phyloP scores from a whole-genome alignment of 1,140 invertebrate species.

The Drosophila murphyi region DNA sequence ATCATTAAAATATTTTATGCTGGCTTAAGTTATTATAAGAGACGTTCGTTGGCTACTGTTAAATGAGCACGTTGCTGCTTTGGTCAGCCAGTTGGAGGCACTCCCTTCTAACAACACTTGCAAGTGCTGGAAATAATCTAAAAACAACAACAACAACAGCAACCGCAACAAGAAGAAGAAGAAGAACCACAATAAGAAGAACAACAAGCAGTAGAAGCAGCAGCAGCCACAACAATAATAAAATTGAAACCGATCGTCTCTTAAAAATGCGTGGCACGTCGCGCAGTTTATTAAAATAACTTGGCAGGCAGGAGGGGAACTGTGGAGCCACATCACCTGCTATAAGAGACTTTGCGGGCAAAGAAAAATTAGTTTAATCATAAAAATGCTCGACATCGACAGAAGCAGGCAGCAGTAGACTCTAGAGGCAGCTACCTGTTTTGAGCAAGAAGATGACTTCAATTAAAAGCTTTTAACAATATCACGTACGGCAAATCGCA shows the following conservation, averaged over 20 bases:
- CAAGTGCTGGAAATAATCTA: conserved; percentile 79
- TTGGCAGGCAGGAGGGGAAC: conserved; percentile 50
- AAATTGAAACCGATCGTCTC: conserved; percentile 83
- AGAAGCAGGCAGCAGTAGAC: conserved; percentile 24
- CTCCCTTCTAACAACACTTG: conserved; percentile 81
- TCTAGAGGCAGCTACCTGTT: conserved; percentile 79
- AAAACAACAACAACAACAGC: conserved; percentile 41
- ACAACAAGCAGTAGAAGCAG: conserved; percentile 15
- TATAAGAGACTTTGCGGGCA: conserved; percentile 59
- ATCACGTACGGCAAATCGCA: conserved; percentile 79
- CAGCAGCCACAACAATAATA: conserved; percentile 65
- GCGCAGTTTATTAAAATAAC: conserved; percentile 84
- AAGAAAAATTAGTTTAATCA: conserved; percentile 84
- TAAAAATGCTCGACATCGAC: conserved; percentile 81
- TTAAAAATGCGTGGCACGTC: conserved; percentile 76
- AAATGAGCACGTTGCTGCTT: conserved; percentile 75
- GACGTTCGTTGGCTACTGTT: conserved; percentile 79
- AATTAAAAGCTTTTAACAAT: conserved; percentile 84
- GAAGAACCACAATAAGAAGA: conserved; percentile 15
- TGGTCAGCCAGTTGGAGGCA: conserved; percentile 61
- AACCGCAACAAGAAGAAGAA: conserved; percentile 15
- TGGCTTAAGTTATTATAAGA: conserved; percentile 77
- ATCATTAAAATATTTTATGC: conserved; percentile 81
- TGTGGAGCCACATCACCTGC: conserved; percentile 70
- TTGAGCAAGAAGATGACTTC: conserved; percentile 82